A percentile compares a stretch with the other conserved stretches of the same genome.
Conservation (phyloP, 2,797 vertebrate species). For the Anabacerthia variegaticeps region DNA sequence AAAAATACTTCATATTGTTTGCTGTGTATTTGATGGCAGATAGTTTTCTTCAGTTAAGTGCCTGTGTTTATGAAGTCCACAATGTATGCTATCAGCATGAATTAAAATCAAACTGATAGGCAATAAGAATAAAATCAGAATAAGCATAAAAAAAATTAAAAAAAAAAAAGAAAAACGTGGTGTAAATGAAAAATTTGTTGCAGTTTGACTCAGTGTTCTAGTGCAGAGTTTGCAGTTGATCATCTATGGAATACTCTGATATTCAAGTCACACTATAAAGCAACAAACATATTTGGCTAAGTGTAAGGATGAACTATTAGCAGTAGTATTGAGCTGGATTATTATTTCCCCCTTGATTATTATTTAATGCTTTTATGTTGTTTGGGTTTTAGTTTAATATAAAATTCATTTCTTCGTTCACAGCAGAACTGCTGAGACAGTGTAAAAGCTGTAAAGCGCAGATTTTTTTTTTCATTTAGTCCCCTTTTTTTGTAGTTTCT, state of each 20-base stretch:
- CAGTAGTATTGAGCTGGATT: background rate
- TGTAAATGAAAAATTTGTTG: background rate
- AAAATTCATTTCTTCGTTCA: background rate
- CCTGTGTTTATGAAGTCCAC: background rate
- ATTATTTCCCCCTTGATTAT: rapidly evolving
- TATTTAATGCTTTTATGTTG: background rate
- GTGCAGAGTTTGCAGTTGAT: background rate
- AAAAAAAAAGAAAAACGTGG: background rate
- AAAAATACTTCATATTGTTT: background rate
- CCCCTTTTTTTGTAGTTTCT: background rate
- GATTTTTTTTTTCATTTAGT: background rate
- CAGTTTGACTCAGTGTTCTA: background rate
- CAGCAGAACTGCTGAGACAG: background rate
- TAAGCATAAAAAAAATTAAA: background rate
- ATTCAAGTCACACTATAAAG: background rate
- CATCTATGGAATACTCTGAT: background rate
- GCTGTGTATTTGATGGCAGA: background rate
- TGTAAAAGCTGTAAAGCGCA: background rate
- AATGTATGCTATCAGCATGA: background rate
- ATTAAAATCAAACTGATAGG: background rate
- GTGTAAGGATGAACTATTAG: background rate
- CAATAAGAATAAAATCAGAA: background rate
- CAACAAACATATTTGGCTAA: background rate
- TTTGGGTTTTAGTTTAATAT: background rate
- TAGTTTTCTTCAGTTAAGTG: background rate